Base-by-base conservation (phyloP, 2,888 invertebrate genomes). In the Caradrina kadenii region DNA sequence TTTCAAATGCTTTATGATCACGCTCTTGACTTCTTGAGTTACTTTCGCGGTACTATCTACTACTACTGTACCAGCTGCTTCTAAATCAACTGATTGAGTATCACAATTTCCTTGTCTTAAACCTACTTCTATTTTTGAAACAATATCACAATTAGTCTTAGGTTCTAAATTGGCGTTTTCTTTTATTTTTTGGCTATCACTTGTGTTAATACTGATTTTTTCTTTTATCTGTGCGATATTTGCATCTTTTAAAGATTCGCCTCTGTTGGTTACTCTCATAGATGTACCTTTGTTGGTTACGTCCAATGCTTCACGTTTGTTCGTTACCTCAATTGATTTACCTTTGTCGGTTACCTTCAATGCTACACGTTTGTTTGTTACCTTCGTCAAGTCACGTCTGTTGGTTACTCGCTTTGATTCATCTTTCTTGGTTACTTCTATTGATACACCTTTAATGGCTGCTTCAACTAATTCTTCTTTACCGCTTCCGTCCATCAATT, bases 1-100 rank as follows among this genome's bases (percentile, higher is more conserved):
- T 48, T 80, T 58, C 3, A 58, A 74, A 0, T 84, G 84, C 13
- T 68, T 63, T 35, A 91, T 83, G 11, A 35, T 63, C 11, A 89
- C 53, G n/a, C 63, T 73, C 70, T 53, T 72, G 0, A 71, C 61
- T 55, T 64, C 63, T 13, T 35, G 21, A 10, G 21, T 49, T 22
- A 21, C 26, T 0, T 49, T 13, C 26, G 17, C 26, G 1, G 15
- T 15, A 26, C n/a, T 17, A 0, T 21, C 22, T 45, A 8, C 17
- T 22, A 3, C 31, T 35, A n/a, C 42, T 19, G n/a, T 54, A 49
- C 0, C 22, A 22, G 11, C 15, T n/a, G 48, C 21, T 39, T 61
- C n/a, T 19, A 11, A 4, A 49, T 15, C 21, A 26, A 42, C 17
- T 22, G 45, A 10, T 39, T 56, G 21, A 62, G 45, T 69, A 77